These are phyloP conservation scores for Apis dorsata DNA, from an alignment of 1,140 invertebrate species.

Conservation along the genomic window DNA sequence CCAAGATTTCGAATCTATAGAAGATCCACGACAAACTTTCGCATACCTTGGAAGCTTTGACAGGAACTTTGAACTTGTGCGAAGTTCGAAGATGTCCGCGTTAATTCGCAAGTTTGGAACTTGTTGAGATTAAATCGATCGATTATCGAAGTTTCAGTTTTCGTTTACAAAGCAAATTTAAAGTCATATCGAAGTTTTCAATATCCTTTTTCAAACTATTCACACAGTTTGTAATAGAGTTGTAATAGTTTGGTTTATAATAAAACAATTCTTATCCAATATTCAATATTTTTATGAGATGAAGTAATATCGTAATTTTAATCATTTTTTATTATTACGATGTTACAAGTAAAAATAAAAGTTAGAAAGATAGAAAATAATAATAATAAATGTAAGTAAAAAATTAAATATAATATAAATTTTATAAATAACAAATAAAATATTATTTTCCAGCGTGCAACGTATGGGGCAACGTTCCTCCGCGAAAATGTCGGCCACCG, in stretches of 20 bases:
- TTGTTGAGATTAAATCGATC: background rate
- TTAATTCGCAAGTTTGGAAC: background rate
- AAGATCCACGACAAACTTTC: background rate
- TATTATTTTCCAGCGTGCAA: conserved; percentile 67
- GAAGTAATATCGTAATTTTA: background rate
- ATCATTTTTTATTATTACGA: background rate
- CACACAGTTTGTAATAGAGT: background rate
- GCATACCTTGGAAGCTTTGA: background rate
- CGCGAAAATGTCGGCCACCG: conserved; percentile 70
- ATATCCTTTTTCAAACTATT: background rate
- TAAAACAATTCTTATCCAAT: background rate
- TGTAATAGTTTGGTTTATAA: too few species aligned
- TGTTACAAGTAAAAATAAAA: background rate
- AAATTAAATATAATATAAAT: too few species aligned
- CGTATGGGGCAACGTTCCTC: conserved; percentile 67
- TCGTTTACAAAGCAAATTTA: background rate
- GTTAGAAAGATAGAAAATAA: background rate
- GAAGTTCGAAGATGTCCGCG: background rate
- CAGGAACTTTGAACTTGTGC: background rate
- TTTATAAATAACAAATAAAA: too few species aligned
- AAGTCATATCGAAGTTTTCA: background rate
- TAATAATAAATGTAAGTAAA: background rate
- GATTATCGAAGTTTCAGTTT: background rate
- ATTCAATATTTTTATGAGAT: background rate
- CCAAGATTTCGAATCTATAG: too few species aligned